These are phyloP conservation scores for Eidolon helvum DNA, from an alignment of 2,113 vertebrate genomes.

Conservation along the genomic window DNA sequence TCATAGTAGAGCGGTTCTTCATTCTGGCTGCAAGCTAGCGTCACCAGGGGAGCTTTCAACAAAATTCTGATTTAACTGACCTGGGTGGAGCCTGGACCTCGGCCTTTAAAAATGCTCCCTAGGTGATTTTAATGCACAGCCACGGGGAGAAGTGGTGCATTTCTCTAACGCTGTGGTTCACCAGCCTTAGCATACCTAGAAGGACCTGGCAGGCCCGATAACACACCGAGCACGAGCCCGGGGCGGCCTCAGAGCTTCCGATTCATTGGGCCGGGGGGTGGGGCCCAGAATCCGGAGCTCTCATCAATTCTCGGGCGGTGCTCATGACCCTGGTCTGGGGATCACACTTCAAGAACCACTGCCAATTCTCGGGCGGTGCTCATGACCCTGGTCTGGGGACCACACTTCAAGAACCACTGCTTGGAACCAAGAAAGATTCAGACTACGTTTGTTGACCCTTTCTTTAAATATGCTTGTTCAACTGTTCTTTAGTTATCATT, in stretches of 20 bases:
- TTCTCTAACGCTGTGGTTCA: not conserved
- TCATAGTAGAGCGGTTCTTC: not conserved
- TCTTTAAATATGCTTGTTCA: not conserved
- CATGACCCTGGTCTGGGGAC: not conserved
- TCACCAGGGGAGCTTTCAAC: not conserved
- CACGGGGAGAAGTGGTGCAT: not conserved
- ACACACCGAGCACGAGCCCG: not conserved
- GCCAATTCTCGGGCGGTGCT: not conserved
- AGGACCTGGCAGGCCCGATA: no score
- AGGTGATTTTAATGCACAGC: not conserved
- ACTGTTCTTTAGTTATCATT: not conserved
- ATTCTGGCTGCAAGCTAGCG: not conserved
- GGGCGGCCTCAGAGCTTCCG: not conserved
- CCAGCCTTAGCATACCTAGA: not conserved
- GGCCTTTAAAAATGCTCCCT: not conserved
- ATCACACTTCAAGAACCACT: not conserved
- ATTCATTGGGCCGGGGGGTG: no score
- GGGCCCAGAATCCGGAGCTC: not conserved
- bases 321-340: not conserved
- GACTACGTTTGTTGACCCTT: not conserved
- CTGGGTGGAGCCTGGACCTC: not conserved
- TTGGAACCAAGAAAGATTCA: not conserved
- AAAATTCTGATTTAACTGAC: not conserved
- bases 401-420: not conserved
- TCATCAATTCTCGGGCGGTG: not conserved